Percentiles rank a stretch among this genome's conserved stretches.
These are phyloP conservation scores for Pollenia labialis DNA, from an alignment of 2,888 invertebrate species.

Conservation along the genomic window DNA sequence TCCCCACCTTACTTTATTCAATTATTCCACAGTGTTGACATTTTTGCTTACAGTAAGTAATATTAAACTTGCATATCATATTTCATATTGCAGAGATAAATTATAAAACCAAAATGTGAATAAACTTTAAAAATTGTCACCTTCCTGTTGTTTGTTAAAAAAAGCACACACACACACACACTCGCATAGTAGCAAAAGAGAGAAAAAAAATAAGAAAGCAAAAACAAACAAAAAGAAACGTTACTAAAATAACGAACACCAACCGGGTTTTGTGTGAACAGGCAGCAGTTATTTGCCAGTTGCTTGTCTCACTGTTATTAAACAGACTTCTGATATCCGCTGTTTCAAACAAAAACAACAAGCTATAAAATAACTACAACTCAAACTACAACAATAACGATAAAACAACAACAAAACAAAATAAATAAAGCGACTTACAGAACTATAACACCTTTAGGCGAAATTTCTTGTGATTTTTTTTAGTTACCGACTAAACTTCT, in stretches of 20 bases:
- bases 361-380: slow-evolving; percentile 16
- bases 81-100: slow-evolving; percentile 68
- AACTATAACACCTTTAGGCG: slow-evolving; percentile 53
- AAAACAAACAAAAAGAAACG: not conserved
- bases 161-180: not conserved
- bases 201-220: not conserved
- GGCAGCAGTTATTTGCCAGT: slow-evolving; percentile 70
- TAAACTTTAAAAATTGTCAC: slow-evolving; percentile 72
- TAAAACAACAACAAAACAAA: slow-evolving; percentile 27
- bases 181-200: not conserved
- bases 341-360: slow-evolving; percentile 62
- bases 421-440: slow-evolving; percentile 38
- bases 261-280: slow-evolving; percentile 45
- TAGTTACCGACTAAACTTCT: not conserved
- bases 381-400: not conserved
- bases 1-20: not conserved
- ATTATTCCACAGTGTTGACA: slow-evolving; percentile 10
- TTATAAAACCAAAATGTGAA: slow-evolving; percentile 70
- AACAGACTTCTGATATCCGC: slow-evolving; percentile 71
- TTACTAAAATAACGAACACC: slow-evolving; percentile 28
- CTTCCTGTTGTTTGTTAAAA: slow-evolving; percentile 64
- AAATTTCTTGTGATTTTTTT: slow-evolving; percentile 48
- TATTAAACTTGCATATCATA: slow-evolving; percentile 69
- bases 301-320: slow-evolving; percentile 64
- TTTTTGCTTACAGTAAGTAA: slow-evolving; percentile 37